Evolutionary conservation across 2,113 vertebrate genomes (phyloP).

Genomic region (Martes martes): DNA sequence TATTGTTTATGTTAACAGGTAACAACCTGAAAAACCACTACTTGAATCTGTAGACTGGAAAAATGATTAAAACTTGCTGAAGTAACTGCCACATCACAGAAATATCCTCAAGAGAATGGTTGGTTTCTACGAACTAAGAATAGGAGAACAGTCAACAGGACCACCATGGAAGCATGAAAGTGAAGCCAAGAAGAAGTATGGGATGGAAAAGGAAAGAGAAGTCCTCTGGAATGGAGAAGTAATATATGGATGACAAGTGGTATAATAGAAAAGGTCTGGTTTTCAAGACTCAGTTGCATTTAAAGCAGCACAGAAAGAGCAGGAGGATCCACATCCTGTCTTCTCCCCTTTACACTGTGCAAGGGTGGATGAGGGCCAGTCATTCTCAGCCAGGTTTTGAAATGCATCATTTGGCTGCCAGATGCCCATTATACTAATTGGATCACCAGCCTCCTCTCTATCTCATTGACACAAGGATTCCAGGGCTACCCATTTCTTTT

Average conservation of each 20-base stretch:
- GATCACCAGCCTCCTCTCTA: conserved; percentile 3
- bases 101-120: not conserved
- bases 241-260: not conserved
- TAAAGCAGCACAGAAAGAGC: no score
- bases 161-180: not conserved
- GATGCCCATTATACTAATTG: conserved; percentile 60
- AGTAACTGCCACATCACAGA: not conserved
- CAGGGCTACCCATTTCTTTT: conserved; percentile 27
- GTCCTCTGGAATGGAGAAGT: not conserved
- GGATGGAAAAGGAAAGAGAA: not conserved
- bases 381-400: conserved; percentile 48
- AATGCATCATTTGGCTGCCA: conserved; percentile 57
- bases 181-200: not conserved
- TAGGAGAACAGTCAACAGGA: not conserved
- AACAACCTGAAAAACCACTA: not conserved
- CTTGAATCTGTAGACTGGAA: not conserved
- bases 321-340: not conserved
- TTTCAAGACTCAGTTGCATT: not conserved
- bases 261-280: not conserved
- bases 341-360: not conserved
- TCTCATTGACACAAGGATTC: conserved; percentile 32
- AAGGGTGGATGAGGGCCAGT: conserved; percentile 24
- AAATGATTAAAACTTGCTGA: conserved; percentile 34
- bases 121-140: not conserved
- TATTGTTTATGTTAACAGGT: not conserved